phyloP scores from a whole-genome alignment of 2,113 vertebrate genomes.

The Anhinga anhinga region DNA sequence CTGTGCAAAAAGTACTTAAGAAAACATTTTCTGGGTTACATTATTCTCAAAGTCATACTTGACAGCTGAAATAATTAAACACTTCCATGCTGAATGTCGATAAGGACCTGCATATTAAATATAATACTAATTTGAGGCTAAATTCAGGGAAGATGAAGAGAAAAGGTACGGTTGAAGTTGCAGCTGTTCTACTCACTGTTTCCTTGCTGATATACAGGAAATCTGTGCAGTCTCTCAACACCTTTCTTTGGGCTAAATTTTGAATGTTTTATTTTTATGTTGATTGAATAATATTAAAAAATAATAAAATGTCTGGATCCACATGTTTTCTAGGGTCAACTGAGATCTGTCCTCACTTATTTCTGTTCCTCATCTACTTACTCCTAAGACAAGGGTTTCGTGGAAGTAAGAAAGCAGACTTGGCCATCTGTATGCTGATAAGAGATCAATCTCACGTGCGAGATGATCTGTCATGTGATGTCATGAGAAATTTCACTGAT shows the following conservation, averaged over 20 bases:
- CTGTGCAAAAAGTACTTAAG: not conserved
- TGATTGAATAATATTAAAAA: not conserved
- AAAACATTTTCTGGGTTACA: not conserved
- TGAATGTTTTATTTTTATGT: not conserved
- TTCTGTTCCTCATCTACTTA: not conserved
- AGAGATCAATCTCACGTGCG: not conserved
- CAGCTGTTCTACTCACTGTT: not conserved
- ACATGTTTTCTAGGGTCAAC: not conserved
- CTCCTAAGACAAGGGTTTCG: not conserved
- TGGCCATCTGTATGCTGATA: not conserved
- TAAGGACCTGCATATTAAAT: constrained; percentile 32
- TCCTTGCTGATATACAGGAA: not conserved
- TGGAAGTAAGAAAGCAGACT: not conserved
- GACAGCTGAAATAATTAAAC: constrained; percentile 43
- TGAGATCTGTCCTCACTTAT: not conserved
- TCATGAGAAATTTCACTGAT: not conserved
- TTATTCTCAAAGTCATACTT: constrained; percentile 20
- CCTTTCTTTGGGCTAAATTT: not conserved
- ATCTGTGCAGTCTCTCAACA: not conserved
- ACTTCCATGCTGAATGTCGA: constrained; percentile 10
- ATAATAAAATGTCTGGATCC: not conserved
- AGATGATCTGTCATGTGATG: not conserved
- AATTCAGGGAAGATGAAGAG: not conserved
- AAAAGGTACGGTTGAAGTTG: not conserved
- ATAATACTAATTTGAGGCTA: constrained; percentile 33